Base-by-base conservation (phyloP, 2,888 invertebrate species). In the Trissolcus brochymenae region DNA sequence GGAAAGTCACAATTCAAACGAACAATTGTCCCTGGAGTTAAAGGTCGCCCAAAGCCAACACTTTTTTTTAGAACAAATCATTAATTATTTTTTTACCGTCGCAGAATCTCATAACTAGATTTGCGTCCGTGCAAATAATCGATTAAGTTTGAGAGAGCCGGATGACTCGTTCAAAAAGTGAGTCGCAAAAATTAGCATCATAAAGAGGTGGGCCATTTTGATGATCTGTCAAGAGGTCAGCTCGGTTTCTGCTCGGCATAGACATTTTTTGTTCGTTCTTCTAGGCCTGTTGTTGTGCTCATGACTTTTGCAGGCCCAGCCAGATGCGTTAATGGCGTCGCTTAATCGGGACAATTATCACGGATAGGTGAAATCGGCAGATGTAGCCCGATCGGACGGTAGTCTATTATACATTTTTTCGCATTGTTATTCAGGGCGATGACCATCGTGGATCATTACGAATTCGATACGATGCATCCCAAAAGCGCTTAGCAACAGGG, bases 381-480 rank as follows among this genome's bases (percentile, higher is more conserved):
- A 35, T 35, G 35, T 35, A 11, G 9, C 35, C 6, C 40, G 21
- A 43, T 50, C 4, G 41, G 50, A 53, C 11, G 14, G 51, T 19
- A 54, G 54, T 60, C 61, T 41, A 70, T 61, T 81, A 83, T 82
- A 77, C 67, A 41, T 6, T 17, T 59, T 54, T 81, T 82, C 83
- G 71, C 53, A 68, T 68, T 35, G 35, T 35, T 68, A 84, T 83
- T 84, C 84, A 84, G 66, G 65, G 80, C 79, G 81, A 82, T 79
- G 77, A 70, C 67, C 74, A 76, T n/a, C 19, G 16, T 19, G 16
- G n/a, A 83, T 85, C 82, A 85, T 85, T 85, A 84, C 82, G 84
- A 85, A 86, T 86, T 86, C 86, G 84, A 81, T 82, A 82, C 84
- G 83, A 85, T 86, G 86, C 86, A 86, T 81, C 82, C 81, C 82